phyloP scores from a whole-genome alignment of 2,113 vertebrate genomes.

The Serilophus lunatus region DNA sequence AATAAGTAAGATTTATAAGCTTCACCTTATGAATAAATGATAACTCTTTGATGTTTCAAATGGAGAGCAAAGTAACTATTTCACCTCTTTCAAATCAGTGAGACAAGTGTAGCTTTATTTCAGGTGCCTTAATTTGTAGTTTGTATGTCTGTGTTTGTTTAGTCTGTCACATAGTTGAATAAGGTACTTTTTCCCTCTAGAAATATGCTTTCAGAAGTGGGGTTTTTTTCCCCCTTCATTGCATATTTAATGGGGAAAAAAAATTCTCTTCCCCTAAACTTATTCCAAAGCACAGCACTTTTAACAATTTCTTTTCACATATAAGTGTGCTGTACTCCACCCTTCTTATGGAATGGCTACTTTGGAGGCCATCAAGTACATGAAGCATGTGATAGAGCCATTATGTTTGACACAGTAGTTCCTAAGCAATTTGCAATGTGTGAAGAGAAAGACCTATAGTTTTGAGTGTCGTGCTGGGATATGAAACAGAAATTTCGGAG shows the following conservation, averaged over 20 bases:
- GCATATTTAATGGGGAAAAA: not conserved
- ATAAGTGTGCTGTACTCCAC: not conserved
- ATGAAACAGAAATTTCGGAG: conserved; percentile 8
- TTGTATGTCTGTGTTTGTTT: conserved; percentile 8
- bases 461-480: not conserved
- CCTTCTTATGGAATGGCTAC: not conserved
- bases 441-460: not conserved
- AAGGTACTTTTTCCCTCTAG: not conserved
- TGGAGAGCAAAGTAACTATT: not conserved
- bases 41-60: not conserved
- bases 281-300: not conserved
- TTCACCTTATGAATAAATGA: not conserved
- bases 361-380: not conserved
- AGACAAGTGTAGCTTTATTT: conserved; percentile 13
- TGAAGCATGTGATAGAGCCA: not conserved
- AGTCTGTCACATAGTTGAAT: not conserved
- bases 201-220: not conserved
- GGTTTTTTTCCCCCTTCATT: not conserved
- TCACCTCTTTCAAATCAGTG: not conserved
- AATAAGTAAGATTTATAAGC: not conserved
- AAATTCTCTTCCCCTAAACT: not conserved
- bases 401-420: not conserved
- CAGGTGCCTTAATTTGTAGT: conserved; percentile 53
- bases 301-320: not conserved
- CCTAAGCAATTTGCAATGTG: not conserved